Conservation (phyloP, 2,888 invertebrate genomes). For the Mimachlamys varia region DNA sequence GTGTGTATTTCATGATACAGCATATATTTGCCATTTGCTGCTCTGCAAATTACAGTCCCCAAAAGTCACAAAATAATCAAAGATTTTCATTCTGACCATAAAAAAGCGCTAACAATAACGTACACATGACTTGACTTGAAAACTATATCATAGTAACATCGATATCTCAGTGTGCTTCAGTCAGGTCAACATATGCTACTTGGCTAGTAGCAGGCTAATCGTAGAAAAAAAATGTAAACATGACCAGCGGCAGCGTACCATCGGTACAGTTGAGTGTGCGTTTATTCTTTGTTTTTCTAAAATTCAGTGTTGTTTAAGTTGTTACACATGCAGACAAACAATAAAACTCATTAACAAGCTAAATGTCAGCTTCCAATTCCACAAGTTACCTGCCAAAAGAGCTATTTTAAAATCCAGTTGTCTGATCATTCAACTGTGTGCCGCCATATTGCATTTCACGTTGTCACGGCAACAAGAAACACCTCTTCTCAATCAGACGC, state of each 20-base stretch:
- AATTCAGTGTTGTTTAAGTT: neutral
- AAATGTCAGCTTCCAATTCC: neutral
- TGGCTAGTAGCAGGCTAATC: no score
- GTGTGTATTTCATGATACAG: no score
- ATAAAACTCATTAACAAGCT: neutral
- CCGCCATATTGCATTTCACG: constrained; percentile 28
- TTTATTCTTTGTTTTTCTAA: neutral
- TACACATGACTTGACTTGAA: no score
- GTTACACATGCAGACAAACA: neutral
- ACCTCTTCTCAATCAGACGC: neutral
- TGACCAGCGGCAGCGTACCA: neutral
- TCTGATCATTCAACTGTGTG: neutral
- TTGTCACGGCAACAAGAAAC: constrained; percentile 8
- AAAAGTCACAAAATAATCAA: no score
- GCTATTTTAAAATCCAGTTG: neutral
- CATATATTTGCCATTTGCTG: no score
- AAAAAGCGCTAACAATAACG: no score
- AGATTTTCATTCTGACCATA: no score
- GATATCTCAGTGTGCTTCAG: no score
- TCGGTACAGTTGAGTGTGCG: neutral
- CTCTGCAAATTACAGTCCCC: no score
- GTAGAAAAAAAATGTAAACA: neutral
- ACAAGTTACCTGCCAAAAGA: neutral
- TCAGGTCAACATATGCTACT: no score
- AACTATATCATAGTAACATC: no score